Base-by-base conservation (phyloP, 2,888 invertebrate species). In the Arrhopalites spinosus region DNA sequence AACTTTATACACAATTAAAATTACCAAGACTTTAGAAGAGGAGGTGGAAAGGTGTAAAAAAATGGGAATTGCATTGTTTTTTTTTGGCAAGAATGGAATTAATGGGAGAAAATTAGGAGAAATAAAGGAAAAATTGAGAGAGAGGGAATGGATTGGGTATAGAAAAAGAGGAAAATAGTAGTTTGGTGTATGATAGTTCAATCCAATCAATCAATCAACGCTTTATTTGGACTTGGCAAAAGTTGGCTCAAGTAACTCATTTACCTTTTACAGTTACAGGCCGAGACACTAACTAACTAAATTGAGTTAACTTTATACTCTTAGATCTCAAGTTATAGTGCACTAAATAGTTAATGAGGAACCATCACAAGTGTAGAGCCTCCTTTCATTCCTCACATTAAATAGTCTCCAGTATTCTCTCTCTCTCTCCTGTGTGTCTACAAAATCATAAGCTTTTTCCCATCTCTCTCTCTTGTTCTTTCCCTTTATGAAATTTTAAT, bases 131-230 rank as follows among this genome's bases (percentile, higher is more conserved):
- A n/a, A n/a, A n/a, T n/a, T n/a, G n/a, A n/a, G n/a, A n/a, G n/a
- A n/a, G n/a, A n/a, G n/a, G n/a, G n/a, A n/a, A n/a, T n/a, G n/a
- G n/a, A n/a, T n/a, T n/a, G n/a, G n/a, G n/a, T n/a, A n/a, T n/a
- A n/a, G n/a, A n/a, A n/a, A n/a, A n/a, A n/a, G n/a, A n/a, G n/a
- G n/a, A n/a, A n/a, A n/a, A n/a, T n/a, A n/a, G n/a, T n/a, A n/a
- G n/a, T n/a, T n/a, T n/a, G n/a, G n/a, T 36, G 36, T 36, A 36
- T 64, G n/a, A 67, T 66, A 73, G 73, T 73, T 73, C 67, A 73
- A 73, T 73, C 66, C 67, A 73, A 73, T 73, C 73, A 73, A 73
- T 73, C 73, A 73, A 73, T 73, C 73, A 73, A 73, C 73, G 73
- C 73, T 73, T 73, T 73, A 73, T 73, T 73, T 73, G 53, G 30